Evolutionary conservation across 2,888 invertebrate genomes (phyloP), one percentile per base, ranked within the genome.

Genomic region (Pimpla rufipes): DNA sequence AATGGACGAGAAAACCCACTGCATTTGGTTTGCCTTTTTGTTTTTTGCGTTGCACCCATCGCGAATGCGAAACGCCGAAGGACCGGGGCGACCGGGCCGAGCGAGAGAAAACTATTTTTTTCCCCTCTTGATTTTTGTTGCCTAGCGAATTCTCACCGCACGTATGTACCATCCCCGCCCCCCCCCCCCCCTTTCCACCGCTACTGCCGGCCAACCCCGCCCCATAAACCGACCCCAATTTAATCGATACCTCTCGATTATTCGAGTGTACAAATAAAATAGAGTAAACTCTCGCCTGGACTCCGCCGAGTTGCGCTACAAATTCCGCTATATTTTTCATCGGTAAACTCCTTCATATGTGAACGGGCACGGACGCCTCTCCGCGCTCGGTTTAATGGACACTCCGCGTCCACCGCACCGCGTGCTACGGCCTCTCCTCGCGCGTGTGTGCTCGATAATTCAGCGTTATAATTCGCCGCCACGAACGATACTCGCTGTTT

Each of bases 161-260:
- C 55, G 52, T n/a, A n/a, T n/a, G n/a, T 66, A 42, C 42, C 55
- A 16, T 29, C 23, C 59, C 35, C 45, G n/a, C 29, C n/a, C 59
- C 6, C 40, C 57, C 42, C 23, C 45, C 29, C 5, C 42, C 8
- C 13, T 42, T 2, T 11, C 42, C 70, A 52, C 40, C 21, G 21
- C 13, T 40, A 6, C n/a, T 18, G 13, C 55, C 18, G 35, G 23
- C 52, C 23, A 55, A 42, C 40, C 71, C 40, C 68, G 67, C 50
- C 50, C 42, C 45, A 70, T 35, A 35, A 18, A 8, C 37, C 62
- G 10, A 42, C 42, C 42, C n/a, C 66, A 57, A 76, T 67, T 67
- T 57, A 67, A 76, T 76, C 76, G 76, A 76, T 76, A 73, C 47
- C 76, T 37, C 57, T 67, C 42, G 76, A 76, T 76, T 76, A 76